Evolutionary conservation across 2,888 invertebrate genomes (phyloP).

Genomic region (Dromius quadrimaculatus): DNA sequence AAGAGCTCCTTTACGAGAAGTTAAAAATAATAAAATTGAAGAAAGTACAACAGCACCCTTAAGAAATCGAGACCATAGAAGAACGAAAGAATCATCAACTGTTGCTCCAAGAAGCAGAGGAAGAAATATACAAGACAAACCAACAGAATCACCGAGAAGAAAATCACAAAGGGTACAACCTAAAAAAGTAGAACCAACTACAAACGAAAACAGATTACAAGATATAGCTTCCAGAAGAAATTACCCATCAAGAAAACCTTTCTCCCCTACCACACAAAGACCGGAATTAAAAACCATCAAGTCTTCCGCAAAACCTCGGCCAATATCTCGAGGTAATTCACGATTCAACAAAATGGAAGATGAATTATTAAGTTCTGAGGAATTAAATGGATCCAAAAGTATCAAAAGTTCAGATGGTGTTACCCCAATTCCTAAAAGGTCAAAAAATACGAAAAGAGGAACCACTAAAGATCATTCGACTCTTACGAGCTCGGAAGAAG

Average conservation of each 20-base stretch:
- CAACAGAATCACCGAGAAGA: constrained; percentile 45
- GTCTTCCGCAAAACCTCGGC: not conserved
- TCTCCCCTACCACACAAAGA: constrained; percentile 38
- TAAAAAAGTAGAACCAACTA: constrained; percentile 43
- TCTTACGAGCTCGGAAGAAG: constrained; percentile 66
- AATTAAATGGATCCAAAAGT: constrained; percentile 49
- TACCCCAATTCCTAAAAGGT: constrained; percentile 51
- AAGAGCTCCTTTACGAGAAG: constrained; percentile 35
- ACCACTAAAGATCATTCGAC: constrained; percentile 54
- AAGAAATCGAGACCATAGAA: constrained; percentile 1
- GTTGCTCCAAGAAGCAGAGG: not conserved
- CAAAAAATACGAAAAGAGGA: constrained; percentile 48
- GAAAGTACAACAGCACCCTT: constrained; percentile 12
- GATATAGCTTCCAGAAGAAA: constrained; percentile 32
- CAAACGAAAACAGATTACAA: constrained; percentile 43
- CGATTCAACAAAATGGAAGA: constrained; percentile 56
- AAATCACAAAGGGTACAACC: constrained; percentile 50
- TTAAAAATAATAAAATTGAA: constrained; percentile 45
- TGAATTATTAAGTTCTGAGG: constrained; percentile 46
- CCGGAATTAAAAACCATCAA: constrained; percentile 2
- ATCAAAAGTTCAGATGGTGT: constrained; percentile 39
- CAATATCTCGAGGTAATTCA: constrained; percentile 46
- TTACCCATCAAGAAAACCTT: not conserved
- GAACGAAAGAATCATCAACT: constrained; percentile 20
- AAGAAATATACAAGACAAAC: constrained; percentile 29